Percentiles rank a stretch among this genome's conserved stretches.
Evolutionary conservation across 2,888 invertebrate genomes (phyloP).

Genomic region (Odontothrips loti): DNA sequence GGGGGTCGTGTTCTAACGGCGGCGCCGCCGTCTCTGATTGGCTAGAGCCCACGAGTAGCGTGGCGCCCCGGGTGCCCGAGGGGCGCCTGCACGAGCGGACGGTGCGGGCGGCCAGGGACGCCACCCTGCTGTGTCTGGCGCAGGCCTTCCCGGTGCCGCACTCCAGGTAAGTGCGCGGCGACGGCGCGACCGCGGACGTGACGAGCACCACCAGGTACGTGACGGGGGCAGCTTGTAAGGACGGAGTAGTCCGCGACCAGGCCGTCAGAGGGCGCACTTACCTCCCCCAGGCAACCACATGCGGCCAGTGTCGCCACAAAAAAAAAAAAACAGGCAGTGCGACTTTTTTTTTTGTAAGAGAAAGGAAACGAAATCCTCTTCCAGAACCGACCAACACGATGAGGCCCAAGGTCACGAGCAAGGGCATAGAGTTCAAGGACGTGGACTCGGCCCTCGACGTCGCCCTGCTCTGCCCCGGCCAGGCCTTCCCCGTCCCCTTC

Average conservation of each 20-base stretch:
- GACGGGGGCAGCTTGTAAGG: not conserved
- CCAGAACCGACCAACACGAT: slow-evolving; percentile 41
- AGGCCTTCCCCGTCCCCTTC: slow-evolving; percentile 51
- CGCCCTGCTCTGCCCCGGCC: slow-evolving; percentile 43
- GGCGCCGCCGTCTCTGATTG: not conserved
- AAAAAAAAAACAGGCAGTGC: too few species aligned
- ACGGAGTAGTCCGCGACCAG: not conserved
- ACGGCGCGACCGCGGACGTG: not conserved
- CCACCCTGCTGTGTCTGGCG: slow-evolving; percentile 43
- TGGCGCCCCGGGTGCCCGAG: slow-evolving; percentile 39
- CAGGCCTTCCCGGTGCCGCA: slow-evolving; percentile 46
- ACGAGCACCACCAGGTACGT: not conserved
- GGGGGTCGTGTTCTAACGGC: too few species aligned
- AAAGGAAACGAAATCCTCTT: slow-evolving; percentile 8
- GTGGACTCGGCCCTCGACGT: slow-evolving; percentile 37
- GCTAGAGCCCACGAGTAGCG: slow-evolving; percentile 40
- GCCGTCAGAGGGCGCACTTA: not conserved
- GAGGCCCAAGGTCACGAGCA: slow-evolving; percentile 39
- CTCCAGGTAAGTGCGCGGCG: slow-evolving; percentile 55
- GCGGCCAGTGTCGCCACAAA: too few species aligned
- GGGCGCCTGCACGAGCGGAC: slow-evolving; percentile 48
- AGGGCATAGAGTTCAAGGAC: slow-evolving; percentile 39
- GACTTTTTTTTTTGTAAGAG: too few species aligned
- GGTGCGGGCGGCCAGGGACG: slow-evolving; percentile 37
- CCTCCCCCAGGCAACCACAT: not conserved